Conservation (phyloP, 23 tunicate species). For the Ciona savignyi region DNA sequence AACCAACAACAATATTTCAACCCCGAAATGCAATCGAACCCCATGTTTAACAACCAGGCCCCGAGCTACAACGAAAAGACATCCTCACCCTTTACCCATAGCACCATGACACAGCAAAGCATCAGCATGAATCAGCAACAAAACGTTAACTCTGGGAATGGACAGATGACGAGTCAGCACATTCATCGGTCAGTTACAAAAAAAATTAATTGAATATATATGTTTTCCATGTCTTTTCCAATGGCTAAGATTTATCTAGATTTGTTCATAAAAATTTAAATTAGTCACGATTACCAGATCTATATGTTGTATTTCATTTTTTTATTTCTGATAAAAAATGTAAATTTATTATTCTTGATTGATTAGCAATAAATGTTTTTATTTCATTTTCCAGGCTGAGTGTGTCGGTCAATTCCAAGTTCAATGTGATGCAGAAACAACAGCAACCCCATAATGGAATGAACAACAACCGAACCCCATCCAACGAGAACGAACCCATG, state of each 20-base stretch:
- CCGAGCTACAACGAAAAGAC: not conserved
- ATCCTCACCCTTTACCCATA: not conserved
- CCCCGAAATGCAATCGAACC: not conserved
- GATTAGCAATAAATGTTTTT: not conserved
- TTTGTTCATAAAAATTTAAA: too few relatives aligned
- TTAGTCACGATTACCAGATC: too few relatives aligned
- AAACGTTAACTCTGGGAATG: constrained; percentile 1
- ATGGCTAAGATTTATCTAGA: too few relatives aligned
- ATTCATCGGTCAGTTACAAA: constrained; percentile 32
- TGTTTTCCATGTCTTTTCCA: not conserved
- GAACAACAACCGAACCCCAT: constrained; percentile 12
- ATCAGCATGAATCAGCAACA: constrained; percentile 20
- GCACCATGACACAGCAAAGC: constrained; percentile 19
- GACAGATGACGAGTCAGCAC: constrained; percentile 46
- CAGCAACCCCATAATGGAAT: constrained; percentile 14
- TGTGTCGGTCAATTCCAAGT: constrained; percentile 48
- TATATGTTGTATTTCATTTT: too few relatives aligned
- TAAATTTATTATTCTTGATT: not conserved
- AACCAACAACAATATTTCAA: constrained; percentile 4
- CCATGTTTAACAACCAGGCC: not conserved
- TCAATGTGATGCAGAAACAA: constrained; percentile 13
- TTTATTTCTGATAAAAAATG: not conserved
- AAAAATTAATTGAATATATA: not conserved
- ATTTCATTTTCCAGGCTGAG: constrained; percentile 22
- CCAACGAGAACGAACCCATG: not conserved